Percentiles rank a stretch among this genome's conserved stretches.
phyloP scores from a whole-genome alignment of 2,888 invertebrate species.

The Leucophenga montana region DNA sequence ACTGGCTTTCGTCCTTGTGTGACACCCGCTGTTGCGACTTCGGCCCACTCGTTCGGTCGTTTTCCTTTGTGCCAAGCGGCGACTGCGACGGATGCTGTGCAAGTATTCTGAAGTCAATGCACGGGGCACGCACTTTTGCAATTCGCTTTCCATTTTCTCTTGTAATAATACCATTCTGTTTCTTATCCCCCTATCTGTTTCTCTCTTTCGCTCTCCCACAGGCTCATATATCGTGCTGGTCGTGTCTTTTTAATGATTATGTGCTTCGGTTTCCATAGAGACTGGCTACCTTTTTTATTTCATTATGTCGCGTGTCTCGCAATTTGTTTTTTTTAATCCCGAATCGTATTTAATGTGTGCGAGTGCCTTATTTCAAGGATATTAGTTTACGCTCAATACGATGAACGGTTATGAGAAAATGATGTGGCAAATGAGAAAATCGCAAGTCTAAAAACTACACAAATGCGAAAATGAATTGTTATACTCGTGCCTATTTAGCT shows the following conservation, averaged over 20 bases:
- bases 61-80: too few species aligned
- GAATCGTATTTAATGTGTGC: background rate
- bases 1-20: background rate
- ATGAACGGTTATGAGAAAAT: constrained; percentile 32
- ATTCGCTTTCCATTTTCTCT: too few species aligned
- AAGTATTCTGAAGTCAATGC: background rate
- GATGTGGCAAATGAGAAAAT: too few species aligned
- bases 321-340: too few species aligned
- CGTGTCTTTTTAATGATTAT: constrained; percentile 52
- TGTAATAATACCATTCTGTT: too few species aligned
- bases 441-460: too few species aligned
- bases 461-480: too few species aligned
- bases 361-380: constrained; percentile 56
- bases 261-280: constrained; percentile 45
- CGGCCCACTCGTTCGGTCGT: too few species aligned
- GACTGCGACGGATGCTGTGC: too few species aligned
- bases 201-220: constrained; percentile 19
- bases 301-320: too few species aligned
- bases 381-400: constrained; percentile 45
- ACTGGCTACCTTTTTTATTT: constrained; percentile 30
- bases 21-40: background rate
- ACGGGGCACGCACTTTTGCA: background rate
- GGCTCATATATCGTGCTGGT: constrained; percentile 39
- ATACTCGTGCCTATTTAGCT: too few species aligned
- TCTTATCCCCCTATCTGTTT: constrained; percentile 29